A percentile compares a stretch with the other conserved stretches of the same genome.
phyloP scores from a whole-genome alignment of 2,113 vertebrate species.

The Archilochus colubris region DNA sequence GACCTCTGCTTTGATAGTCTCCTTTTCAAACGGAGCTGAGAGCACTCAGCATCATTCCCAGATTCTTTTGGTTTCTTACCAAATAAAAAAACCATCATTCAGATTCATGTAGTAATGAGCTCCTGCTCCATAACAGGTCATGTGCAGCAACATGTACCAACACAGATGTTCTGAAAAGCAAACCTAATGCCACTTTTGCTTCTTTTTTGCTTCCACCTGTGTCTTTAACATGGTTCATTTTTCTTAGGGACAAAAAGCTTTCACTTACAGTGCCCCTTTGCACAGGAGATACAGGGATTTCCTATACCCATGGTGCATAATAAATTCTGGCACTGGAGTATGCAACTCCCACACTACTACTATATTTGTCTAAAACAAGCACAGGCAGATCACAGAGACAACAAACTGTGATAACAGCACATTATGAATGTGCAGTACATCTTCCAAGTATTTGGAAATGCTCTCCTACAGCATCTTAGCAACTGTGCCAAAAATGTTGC shows the following conservation, averaged over 20 bases:
- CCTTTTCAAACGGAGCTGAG: neutral
- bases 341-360: neutral
- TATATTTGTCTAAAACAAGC: conserved; percentile 18
- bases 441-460: conserved; percentile 4
- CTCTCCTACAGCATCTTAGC: neutral
- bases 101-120: neutral
- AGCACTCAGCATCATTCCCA: neutral
- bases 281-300: neutral
- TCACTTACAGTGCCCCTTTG: neutral
- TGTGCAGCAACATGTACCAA: neutral
- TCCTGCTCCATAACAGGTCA: neutral
- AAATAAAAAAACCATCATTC: neutral
- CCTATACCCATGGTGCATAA: neutral
- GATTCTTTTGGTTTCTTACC: neutral
- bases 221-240: neutral
- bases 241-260: neutral
- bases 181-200: neutral
- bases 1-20: neutral
- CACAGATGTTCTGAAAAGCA: neutral
- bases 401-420: neutral
- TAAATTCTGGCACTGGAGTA: neutral
- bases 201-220: neutral
- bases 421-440: neutral
- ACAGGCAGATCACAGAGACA: conserved; percentile 13
- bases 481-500: neutral